These are phyloP conservation scores for Celastrina argiolus DNA, from an alignment of 2,888 invertebrate species.

Conservation along the genomic window DNA sequence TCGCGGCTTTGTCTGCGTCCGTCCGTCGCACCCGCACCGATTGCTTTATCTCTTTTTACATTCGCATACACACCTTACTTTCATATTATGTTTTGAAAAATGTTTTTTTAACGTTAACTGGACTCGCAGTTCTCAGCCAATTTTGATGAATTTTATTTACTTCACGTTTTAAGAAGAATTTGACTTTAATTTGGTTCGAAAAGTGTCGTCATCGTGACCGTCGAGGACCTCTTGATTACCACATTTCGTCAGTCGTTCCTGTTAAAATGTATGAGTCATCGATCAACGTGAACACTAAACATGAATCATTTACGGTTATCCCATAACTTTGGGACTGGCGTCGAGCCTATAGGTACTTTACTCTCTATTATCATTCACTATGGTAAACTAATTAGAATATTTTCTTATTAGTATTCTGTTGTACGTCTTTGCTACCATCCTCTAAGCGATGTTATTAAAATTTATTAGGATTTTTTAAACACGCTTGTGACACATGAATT, in stretches of 20 bases:
- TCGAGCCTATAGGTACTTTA: neutral
- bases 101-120: neutral
- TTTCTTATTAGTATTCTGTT: no score
- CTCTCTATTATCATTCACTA: neutral
- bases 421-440: no score
- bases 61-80: neutral
- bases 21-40: slow-evolving; percentile 46
- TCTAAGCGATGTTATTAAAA: no score
- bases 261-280: neutral
- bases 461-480: no score
- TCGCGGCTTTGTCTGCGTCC: slow-evolving; percentile 65
- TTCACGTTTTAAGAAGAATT: no score
- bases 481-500: neutral
- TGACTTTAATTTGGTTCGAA: no score
- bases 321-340: neutral
- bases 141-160: neutral
- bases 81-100: neutral
- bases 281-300: neutral
- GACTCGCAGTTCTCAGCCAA: neutral
- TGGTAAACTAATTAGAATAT: no score
- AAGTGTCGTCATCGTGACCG: neutral
- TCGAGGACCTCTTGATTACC: neutral
- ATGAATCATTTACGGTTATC: slow-evolving; percentile 1
- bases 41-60: slow-evolving; percentile 21
- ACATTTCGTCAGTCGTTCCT: neutral